phyloP scores from a whole-genome alignment of 2,888 invertebrate species.

The Perizoma affinitatum region DNA sequence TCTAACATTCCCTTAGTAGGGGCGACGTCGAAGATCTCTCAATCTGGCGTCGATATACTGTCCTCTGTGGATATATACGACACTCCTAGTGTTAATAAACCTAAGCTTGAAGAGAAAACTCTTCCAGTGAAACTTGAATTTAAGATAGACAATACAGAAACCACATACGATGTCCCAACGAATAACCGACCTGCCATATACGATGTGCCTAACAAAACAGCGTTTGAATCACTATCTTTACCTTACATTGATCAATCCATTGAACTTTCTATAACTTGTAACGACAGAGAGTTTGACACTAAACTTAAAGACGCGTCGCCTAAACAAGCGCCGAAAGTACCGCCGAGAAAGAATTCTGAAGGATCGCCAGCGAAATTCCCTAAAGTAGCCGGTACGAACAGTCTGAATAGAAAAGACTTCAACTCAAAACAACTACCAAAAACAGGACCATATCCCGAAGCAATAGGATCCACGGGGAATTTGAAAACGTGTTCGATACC shows the following conservation, averaged over 20 bases:
- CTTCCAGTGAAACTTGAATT: constrained; percentile 63
- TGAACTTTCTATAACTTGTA: constrained; percentile 76
- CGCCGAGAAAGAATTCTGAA: constrained; percentile 48
- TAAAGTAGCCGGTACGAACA: constrained; percentile 66
- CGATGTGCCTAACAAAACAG: constrained; percentile 76
- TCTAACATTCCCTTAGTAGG: constrained; percentile 80
- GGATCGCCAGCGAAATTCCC: constrained; percentile 62
- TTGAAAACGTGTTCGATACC: constrained; percentile 62
- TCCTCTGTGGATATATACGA: constrained; percentile 79
- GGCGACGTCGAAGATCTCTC: constrained; percentile 80
- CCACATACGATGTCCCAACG: constrained; percentile 76
- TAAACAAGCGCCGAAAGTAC: constrained; percentile 57
- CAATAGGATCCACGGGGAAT: constrained; percentile 72
- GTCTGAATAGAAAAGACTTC: constrained; percentile 73
- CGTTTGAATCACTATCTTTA: constrained; percentile 74
- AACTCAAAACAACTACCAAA: constrained; percentile 65
- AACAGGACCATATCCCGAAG: constrained; percentile 68
- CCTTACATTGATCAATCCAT: constrained; percentile 80
- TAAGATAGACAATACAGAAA: constrained; percentile 60
- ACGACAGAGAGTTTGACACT: constrained; percentile 80
- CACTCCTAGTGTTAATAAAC: constrained; percentile 60
- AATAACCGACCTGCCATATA: constrained; percentile 77
- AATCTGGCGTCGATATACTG: constrained; percentile 76
- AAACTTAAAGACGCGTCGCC: constrained; percentile 73
- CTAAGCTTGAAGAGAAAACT: constrained; percentile 55